Evolutionary conservation across 2,113 vertebrate genomes (phyloP), one percentile per base, ranked within the genome.

Genomic region (Calyptommatus sinebrachiatus): DNA sequence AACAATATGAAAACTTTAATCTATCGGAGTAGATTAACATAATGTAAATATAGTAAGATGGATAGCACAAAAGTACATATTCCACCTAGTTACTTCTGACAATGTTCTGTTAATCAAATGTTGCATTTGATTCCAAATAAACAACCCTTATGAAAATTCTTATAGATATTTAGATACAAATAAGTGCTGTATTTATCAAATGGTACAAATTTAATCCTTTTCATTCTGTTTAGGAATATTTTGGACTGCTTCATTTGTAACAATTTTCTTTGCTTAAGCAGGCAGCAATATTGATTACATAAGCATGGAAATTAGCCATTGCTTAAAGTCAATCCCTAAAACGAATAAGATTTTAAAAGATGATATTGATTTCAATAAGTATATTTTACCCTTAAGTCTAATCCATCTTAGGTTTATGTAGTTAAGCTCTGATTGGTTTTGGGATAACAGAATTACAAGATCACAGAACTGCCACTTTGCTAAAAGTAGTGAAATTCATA

Each of bases 1-100:
- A 62, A 71, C 70, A 82, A 50, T 0, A 28, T 48, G 24, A 0
- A 21, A 16, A 3, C 29, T 76, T 80, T 66, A 66, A 57, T 4
- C 45, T 26, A 50, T 8, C 71, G 82, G 86, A 89, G 90, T 79
- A 63, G 53, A 71, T 61, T 77, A 31, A 0, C 66, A 60, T 35
- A 41, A 50, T 41, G 10, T 5, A 46, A 29, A 69, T 72, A 75
- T 20, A 24, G 28, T 76, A 41, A 67, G 24, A 70, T 45, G 29
- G 8, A 7, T 9, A 73, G 18, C 48, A 72, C 35, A 77, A 28
- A 69, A 71, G 35, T 16, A 45, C 24, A 79, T 50, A 81, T 29
- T 74, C 12, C 5, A 26, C 62, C 46, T 60, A 65, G 73, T 69
- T 91, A 72, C 63, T 79, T 53, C 4, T 24, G 2, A 81, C 18